Evolutionary conservation across 2,888 invertebrate genomes (phyloP).

Genomic region (Spicauda simplicius): DNA sequence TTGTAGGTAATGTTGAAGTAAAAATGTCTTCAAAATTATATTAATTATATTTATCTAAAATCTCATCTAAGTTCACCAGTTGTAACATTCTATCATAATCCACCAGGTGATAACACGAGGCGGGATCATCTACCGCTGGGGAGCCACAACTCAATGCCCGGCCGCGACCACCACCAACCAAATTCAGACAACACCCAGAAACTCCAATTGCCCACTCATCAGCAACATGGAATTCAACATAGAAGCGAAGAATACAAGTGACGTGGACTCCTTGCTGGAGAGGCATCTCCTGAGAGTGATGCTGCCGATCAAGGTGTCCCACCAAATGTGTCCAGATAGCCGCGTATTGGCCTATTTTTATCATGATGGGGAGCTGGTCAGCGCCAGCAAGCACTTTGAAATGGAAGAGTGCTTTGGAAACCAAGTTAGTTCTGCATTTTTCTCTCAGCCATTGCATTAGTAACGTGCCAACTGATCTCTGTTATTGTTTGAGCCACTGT

Average conservation of each 20-base stretch:
- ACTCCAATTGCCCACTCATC: constrained; percentile 53
- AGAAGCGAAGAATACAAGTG: constrained; percentile 33
- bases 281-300: constrained; percentile 64
- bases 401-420: constrained; percentile 85
- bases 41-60: no score
- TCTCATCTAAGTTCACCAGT: no score
- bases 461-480: no score
- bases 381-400: constrained; percentile 81
- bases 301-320: constrained; percentile 73
- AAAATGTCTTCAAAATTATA: no score
- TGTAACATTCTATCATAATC: not conserved
- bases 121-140: constrained; percentile 77
- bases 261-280: constrained; percentile 60
- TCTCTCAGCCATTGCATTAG: no score
- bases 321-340: constrained; percentile 81
- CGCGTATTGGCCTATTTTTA: constrained; percentile 84
- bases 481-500: no score
- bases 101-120: constrained; percentile 75
- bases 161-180: constrained; percentile 55
- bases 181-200: constrained; percentile 56
- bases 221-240: constrained; percentile 22
- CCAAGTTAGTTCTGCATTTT: constrained; percentile 65
- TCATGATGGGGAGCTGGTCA: constrained; percentile 82
- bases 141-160: constrained; percentile 77
- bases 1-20: no score